Percentiles rank a stretch among this genome's conserved stretches.
Evolutionary conservation across 2,113 vertebrate species (phyloP).

Genomic region (Mionectes macconnelli): DNA sequence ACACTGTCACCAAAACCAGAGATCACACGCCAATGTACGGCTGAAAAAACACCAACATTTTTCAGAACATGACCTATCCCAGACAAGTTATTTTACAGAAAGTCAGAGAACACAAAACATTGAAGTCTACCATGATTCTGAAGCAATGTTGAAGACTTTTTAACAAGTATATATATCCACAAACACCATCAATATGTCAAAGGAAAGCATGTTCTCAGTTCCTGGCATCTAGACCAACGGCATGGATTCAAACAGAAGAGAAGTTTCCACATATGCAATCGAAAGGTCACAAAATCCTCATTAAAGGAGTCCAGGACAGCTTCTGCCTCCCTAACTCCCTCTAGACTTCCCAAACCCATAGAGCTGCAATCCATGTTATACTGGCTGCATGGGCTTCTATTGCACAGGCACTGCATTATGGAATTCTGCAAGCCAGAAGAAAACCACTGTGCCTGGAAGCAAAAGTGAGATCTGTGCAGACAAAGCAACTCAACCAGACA

Average conservation of each 20-base stretch:
- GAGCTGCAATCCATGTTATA: neutral
- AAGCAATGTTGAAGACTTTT: neutral
- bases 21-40: neutral
- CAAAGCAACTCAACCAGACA: neutral
- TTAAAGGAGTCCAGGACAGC: neutral
- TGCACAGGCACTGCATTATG: neutral
- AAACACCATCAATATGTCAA: fast-evolving
- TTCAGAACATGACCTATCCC: neutral
- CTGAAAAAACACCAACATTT: neutral
- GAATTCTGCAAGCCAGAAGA: neutral
- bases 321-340: neutral
- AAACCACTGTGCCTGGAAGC: neutral
- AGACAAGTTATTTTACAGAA: neutral
- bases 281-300: neutral
- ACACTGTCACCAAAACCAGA: neutral
- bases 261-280: neutral
- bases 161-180: neutral
- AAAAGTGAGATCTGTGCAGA: neutral
- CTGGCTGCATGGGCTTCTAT: neutral
- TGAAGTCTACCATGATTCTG: neutral
- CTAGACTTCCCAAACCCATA: neutral
- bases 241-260: neutral
- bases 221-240: neutral
- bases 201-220: neutral
- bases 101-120: neutral